Evolutionary conservation across 2,113 vertebrate genomes (phyloP).

Genomic region (Athene cunicularia): DNA sequence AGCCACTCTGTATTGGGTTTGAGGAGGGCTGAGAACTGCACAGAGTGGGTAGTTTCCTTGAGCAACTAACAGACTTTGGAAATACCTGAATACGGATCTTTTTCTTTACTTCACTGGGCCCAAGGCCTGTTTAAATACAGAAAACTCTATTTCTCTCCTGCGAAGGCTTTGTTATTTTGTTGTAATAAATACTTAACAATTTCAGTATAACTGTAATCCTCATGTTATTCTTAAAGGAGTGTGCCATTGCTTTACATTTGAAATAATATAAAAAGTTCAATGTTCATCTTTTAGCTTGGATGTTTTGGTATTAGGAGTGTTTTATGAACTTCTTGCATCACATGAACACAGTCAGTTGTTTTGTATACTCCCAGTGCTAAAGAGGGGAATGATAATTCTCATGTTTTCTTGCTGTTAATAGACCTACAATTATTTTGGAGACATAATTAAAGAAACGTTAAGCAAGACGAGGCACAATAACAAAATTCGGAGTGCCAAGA

Average conservation of each 20-base stretch:
- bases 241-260: not conserved
- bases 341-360: not conserved
- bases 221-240: not conserved
- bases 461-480: slow-evolving; percentile 83
- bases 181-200: not conserved
- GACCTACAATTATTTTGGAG: slow-evolving; percentile 87
- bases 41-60: not conserved
- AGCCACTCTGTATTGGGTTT: not conserved
- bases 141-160: not conserved
- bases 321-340: not conserved
- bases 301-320: not conserved
- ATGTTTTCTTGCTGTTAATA: slow-evolving; percentile 54
- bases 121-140: not conserved
- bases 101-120: not conserved
- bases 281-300: not conserved
- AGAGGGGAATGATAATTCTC: not conserved
- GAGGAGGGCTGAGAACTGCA: not conserved
- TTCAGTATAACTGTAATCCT: not conserved
- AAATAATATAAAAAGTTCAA: not conserved
- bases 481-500: slow-evolving; percentile 84
- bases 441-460: slow-evolving; percentile 90
- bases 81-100: not conserved
- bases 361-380: not conserved
- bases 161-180: not conserved
- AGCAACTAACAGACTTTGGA: not conserved